Evolutionary conservation across 2,113 vertebrate genomes (phyloP), one percentile per base, ranked within the genome.

Genomic region (Hydrolagus affinis): DNA sequence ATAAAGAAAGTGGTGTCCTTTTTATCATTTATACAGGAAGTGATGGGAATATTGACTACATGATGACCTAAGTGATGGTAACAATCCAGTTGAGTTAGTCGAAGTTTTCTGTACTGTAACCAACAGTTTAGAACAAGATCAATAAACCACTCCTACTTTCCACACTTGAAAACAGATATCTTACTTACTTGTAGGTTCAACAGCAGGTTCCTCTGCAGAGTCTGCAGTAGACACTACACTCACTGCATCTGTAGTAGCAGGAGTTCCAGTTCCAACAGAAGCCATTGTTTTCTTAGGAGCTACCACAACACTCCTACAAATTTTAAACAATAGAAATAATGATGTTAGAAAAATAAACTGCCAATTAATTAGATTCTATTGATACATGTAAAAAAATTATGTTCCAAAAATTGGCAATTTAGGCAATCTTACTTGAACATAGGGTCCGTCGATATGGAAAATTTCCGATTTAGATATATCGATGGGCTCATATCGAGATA

Each of bases 221-320:
- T 97, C 95, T 19, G 87, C 88, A 60, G 95, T 91, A 85, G 97
- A 96, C 85, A 98, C 96, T 88, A 97, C 95, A 11, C 96, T 95
- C 74, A 98, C 95, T n/a, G 94, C 92, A 87, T 94, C 94, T 7
- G 93, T 69, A 6, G 95, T 91, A 12, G 90, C 23, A 80, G 78
- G 44, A 88, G 87, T 92, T 17, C 86, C 89, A 8, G 90, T 88
- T 23, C 90, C 0, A 85, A 92, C 76, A 72, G 92, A 85, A 86
- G 90, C 86, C 10, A 88, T 19, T 0, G 93, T 90, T 85, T 96
- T 98, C 93, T 96, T 98, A 6, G 95, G 95, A n/a, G 94, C 95
- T 86, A 99, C 92, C 2, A 98, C 88, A 0, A 99, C 98, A 87
- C 98, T 99, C 92, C 98, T 99, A 88, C 4, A 70, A 73, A 85